Evolutionary conservation across 2,113 vertebrate genomes (phyloP), one percentile per base, ranked within the genome.

Genomic region (Aleadryas rufinucha): DNA sequence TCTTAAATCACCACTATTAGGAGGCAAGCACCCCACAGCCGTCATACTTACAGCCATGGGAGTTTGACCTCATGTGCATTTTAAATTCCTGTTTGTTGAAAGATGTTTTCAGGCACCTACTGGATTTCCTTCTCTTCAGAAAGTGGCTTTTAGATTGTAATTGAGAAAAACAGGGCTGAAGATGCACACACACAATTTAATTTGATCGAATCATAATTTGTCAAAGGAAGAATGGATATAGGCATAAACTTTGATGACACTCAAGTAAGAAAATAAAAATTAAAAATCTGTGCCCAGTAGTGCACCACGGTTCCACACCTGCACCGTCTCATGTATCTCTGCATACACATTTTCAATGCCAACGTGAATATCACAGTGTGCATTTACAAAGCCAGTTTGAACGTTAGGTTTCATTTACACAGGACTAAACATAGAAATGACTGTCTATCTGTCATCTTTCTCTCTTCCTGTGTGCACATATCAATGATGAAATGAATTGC

Each of bases 401-500:
- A 85, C 80, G 74, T 76, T 89, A 85, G 66, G 50, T 72, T 87
- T 89, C 54, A 47, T 96, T 95, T 91, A 79, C 53, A 65, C 35
- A 63, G 57, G 45, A 68, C 59, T 89, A 87, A 91, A 39, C 39
- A 41, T 85, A 85, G 94, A 91, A 95, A 85, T 91, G 31, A 49
- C 82, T 91, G n/a, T 91, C 69, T 89, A 3, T 90, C 86, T 90
- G 82, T 94, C 74, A 83, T 92, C 53, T 83, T 85, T 90, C 61
- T 85, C 33, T 91, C 61, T 88, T 54, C 63, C 66, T 94, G 53
- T 92, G n/a, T 86, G 88, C 57, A 82, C 65, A 87, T 33, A 87
- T 69, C 66, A 91, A 22, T 85, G 74, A 79, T 91, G 63, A 96
- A 94, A 91, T 76, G 80, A 79, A 92, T 90, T 87, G 70, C 84